Percentiles rank a stretch among this genome's conserved stretches.
Conservation (phyloP, 2,888 invertebrate species). For the Lycophotia porphyrea region DNA sequence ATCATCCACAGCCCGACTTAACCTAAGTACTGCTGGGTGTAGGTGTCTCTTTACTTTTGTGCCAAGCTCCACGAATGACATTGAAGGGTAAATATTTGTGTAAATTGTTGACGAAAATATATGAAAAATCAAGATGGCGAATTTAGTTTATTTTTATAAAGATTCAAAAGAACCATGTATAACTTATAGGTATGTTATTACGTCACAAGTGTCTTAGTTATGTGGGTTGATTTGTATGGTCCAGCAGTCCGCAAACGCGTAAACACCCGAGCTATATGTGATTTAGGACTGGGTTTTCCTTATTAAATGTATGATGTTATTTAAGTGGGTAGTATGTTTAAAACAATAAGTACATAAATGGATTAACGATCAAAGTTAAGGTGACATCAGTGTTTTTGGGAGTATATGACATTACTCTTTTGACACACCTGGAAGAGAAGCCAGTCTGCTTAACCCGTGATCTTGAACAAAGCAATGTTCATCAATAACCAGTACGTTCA, state of each 20-base stretch:
- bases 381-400: background rate
- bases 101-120: background rate
- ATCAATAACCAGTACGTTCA: too few relatives aligned
- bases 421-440: background rate
- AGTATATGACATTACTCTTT: background rate
- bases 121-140: background rate
- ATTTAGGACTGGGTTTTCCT: background rate
- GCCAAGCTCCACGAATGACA: background rate
- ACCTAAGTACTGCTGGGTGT: too few relatives aligned
- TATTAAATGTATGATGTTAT: background rate
- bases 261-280: background rate
- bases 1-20: too few relatives aligned
- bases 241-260: background rate
- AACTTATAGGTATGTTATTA: background rate
- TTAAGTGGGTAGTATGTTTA: background rate
- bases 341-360: background rate
- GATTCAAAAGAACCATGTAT: background rate
- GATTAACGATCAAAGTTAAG: background rate
- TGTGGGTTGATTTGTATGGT: background rate
- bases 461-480: background rate
- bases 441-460: background rate
- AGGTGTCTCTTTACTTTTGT: background rate
- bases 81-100: background rate
- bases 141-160: background rate
- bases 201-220: background rate